phyloP scores from a whole-genome alignment of 1,140 invertebrate genomes.

The Micrasema minimum region DNA sequence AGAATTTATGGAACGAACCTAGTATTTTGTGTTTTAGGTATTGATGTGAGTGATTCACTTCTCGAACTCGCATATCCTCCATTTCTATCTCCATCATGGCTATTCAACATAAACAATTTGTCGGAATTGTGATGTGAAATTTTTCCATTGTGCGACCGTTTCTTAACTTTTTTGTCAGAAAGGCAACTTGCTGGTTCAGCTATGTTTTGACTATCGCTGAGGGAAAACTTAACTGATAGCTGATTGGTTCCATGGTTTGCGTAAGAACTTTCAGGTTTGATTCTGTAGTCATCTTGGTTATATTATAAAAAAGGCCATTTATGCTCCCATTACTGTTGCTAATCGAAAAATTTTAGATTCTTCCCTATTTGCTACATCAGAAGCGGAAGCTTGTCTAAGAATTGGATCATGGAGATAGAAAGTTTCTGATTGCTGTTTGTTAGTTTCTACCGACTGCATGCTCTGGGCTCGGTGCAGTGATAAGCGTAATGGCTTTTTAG shows the following conservation, averaged over 20 bases:
- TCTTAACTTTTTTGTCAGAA: slow-evolving; percentile 42
- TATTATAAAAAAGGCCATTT: slow-evolving; percentile 30
- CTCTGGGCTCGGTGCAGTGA: slow-evolving; percentile 85
- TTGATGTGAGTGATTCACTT: slow-evolving; percentile 49
- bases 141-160: slow-evolving; percentile 46
- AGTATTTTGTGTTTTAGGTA: slow-evolving; percentile 43
- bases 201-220: slow-evolving; percentile 39
- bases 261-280: slow-evolving; percentile 35
- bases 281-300: slow-evolving; percentile 41
- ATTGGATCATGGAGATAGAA: slow-evolving; percentile 51
- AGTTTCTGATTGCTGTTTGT: slow-evolving; percentile 29
- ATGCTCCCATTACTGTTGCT: slow-evolving; percentile 36
- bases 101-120: slow-evolving; percentile 29
- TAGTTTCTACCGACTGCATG: slow-evolving; percentile 75
- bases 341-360: slow-evolving; percentile 45
- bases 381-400: slow-evolving; percentile 36
- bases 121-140: slow-evolving; percentile 33
- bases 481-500: slow-evolving; percentile 83
- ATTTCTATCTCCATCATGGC: slow-evolving; percentile 41
- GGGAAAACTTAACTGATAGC: slow-evolving; percentile 39
- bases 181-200: slow-evolving; percentile 11
- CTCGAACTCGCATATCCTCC: slow-evolving; percentile 44
- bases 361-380: slow-evolving; percentile 39
- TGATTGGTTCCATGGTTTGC: slow-evolving; percentile 15
- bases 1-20: slow-evolving; percentile 21